Percentiles rank a stretch among this genome's conserved stretches.
Evolutionary conservation across 1,140 invertebrate species (phyloP).

Genomic region (Lordiphosa clarofinis): DNA sequence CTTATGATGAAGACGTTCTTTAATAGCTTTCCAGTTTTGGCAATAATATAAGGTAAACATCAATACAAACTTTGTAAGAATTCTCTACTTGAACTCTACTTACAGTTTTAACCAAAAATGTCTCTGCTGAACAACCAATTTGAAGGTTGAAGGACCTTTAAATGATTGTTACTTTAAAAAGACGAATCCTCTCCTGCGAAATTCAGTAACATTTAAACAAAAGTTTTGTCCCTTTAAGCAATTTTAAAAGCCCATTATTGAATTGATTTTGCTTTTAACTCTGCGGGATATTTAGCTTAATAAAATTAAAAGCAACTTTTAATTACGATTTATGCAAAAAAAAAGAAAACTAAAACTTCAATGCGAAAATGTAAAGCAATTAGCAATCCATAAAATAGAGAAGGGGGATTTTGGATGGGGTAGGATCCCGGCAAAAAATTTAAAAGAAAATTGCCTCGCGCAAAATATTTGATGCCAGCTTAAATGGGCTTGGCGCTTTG

Average conservation of each 20-base stretch:
- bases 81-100: too few relatives aligned
- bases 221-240: too few relatives aligned
- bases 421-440: constrained; percentile 27
- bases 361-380: constrained; percentile 30
- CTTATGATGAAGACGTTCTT: too few relatives aligned
- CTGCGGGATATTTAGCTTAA: constrained; percentile 19
- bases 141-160: too few relatives aligned
- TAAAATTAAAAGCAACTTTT: constrained; percentile 36
- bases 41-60: too few relatives aligned
- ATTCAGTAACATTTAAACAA: too few relatives aligned
- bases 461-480: constrained; percentile 31
- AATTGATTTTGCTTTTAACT: constrained; percentile 18
- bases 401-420: background rate
- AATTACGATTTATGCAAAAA: constrained; percentile 25
- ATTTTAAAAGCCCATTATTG: background rate
- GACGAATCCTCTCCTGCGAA: too few relatives aligned
- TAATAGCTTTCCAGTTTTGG: too few relatives aligned
- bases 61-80: too few relatives aligned
- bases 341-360: constrained; percentile 14
- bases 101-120: too few relatives aligned
- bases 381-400: constrained; percentile 19
- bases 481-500: constrained; percentile 3
- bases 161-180: too few relatives aligned
- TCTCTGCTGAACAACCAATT: too few relatives aligned
- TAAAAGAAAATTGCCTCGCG: constrained; percentile 47